A percentile compares a stretch with the other conserved stretches of the same genome.
Conservation (phyloP, 1,140 invertebrate species). For the Vanessa tameamea region DNA sequence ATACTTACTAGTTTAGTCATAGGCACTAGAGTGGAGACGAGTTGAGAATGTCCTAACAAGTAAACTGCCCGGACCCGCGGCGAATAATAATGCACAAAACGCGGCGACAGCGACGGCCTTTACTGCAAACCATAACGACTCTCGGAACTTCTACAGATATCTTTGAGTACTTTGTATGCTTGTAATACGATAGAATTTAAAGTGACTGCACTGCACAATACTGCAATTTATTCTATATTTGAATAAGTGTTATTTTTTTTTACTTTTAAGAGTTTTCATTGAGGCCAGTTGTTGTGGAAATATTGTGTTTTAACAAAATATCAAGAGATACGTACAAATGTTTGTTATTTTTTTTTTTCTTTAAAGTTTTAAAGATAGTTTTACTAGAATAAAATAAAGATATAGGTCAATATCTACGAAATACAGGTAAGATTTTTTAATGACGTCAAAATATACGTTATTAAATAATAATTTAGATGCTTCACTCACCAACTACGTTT, state of each 20-base stretch:
- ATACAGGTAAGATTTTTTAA: too few species aligned
- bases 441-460: too few species aligned
- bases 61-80: constrained; percentile 48
- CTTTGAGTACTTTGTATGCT: constrained; percentile 36
- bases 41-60: constrained; percentile 57
- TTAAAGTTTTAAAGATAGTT: too few species aligned
- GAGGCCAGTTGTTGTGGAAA: not conserved
- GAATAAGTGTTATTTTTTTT: not conserved
- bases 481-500: too few species aligned
- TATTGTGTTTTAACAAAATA: not conserved
- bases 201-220: constrained; percentile 13
- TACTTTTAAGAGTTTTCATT: not conserved
- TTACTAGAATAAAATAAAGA: too few species aligned
- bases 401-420: too few species aligned
- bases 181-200: constrained; percentile 30
- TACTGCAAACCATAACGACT: constrained; percentile 41
- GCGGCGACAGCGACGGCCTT: constrained; percentile 41
- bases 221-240: constrained; percentile 8
- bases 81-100: constrained; percentile 55
- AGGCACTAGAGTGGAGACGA: constrained; percentile 41
- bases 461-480: too few species aligned
- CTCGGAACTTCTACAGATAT: constrained; percentile 49
- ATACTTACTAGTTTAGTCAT: constrained; percentile 53
- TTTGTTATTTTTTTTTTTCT: not conserved
- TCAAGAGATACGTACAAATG: not conserved